These are phyloP conservation scores for Laspeyria flexula DNA, from an alignment of 2,888 invertebrate genomes.

Conservation along the genomic window DNA sequence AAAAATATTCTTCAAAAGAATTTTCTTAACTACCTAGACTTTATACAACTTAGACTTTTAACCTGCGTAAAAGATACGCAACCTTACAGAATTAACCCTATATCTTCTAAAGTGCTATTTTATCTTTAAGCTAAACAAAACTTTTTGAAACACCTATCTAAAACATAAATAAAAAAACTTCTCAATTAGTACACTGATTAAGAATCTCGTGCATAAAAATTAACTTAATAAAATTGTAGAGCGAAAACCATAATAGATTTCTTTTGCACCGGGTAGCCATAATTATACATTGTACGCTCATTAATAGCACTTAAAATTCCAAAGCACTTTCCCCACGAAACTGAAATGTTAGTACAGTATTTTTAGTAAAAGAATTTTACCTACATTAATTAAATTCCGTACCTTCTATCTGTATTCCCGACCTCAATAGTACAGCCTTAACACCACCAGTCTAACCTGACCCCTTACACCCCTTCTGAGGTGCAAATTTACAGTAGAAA, in stretches of 20 bases:
- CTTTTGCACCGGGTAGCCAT: slow-evolving; percentile 10
- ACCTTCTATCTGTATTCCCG: slow-evolving; percentile 51
- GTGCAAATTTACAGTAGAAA: slow-evolving; percentile 20
- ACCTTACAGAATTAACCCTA: too few relatives aligned
- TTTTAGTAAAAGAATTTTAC: slow-evolving; percentile 61
- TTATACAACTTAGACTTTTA: too few relatives aligned
- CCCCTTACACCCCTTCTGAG: slow-evolving; percentile 44
- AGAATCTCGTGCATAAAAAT: not conserved
- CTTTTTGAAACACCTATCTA: not conserved
- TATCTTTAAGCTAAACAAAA: too few relatives aligned
- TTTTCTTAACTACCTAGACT: too few relatives aligned
- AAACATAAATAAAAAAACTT: not conserved
- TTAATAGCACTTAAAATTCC: slow-evolving; percentile 58
- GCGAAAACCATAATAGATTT: slow-evolving; percentile 15
- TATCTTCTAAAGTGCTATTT: too few relatives aligned
- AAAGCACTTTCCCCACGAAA: slow-evolving; percentile 47
- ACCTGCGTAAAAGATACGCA: too few relatives aligned
- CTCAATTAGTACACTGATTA: not conserved
- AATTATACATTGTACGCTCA: slow-evolving; percentile 46
- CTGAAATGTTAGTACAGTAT: slow-evolving; percentile 51
- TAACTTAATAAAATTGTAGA: not conserved
- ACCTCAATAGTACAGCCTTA: slow-evolving; percentile 44
- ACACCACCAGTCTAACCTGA: slow-evolving; percentile 49
- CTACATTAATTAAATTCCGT: slow-evolving; percentile 71
- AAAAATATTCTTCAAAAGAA: too few relatives aligned